Evolutionary conservation across 2,113 vertebrate genomes (phyloP).

Genomic region (human): DNA sequence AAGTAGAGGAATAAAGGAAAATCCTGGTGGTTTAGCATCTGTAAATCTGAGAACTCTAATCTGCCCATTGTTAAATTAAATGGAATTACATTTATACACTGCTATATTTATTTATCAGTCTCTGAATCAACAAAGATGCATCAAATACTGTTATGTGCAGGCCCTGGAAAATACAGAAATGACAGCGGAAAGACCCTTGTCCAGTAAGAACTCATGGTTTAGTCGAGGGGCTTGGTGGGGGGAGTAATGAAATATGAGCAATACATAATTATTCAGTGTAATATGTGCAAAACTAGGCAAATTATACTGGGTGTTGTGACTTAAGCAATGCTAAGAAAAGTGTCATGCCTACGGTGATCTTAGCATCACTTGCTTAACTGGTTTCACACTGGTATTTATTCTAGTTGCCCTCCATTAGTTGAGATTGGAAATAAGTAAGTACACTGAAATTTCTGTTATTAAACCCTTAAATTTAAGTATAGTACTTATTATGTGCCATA

Average conservation of each 20-base stretch:
- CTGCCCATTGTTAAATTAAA: neutral
- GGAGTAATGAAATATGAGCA: neutral
- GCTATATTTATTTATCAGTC: neutral
- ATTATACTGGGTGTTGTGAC: neutral
- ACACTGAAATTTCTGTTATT: neutral
- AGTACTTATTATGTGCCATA: conserved; percentile 28
- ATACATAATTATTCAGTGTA: neutral
- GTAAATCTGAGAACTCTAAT: neutral
- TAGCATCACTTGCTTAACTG: neutral
- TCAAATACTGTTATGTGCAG: neutral
- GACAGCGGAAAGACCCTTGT: neutral
- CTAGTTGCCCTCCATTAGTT: neutral
- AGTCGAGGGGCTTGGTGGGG: no score
- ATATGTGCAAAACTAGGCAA: neutral
- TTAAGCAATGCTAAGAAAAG: neutral
- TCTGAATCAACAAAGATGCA: neutral
- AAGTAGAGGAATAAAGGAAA: neutral
- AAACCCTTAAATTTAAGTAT: conserved; percentile 42
- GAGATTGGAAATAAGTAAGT: conserved; percentile 15
- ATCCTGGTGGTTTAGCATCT: neutral
- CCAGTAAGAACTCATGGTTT: neutral
- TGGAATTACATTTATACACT: neutral
- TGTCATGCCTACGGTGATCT: neutral
- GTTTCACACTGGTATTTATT: neutral
- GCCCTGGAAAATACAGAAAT: neutral